Percentiles rank a stretch among this genome's conserved stretches.
These are phyloP conservation scores for Dasyurus viverrinus DNA, from an alignment of 2,113 vertebrate species.

Conservation along the genomic window DNA sequence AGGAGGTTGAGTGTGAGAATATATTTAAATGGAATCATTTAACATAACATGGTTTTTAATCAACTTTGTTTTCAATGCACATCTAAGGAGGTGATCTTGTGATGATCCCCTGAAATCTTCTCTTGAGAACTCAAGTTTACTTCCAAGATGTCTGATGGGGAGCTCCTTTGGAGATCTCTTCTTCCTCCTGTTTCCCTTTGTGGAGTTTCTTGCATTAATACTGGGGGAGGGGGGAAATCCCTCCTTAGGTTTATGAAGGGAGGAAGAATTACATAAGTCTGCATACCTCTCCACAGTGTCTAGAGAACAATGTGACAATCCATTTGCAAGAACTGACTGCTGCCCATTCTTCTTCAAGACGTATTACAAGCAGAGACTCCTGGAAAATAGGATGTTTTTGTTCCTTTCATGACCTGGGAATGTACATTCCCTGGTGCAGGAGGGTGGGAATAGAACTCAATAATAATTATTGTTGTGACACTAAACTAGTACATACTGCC, in stretches of 20 bases:
- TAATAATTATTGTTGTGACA: not conserved
- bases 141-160: not conserved
- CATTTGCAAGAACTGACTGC: not conserved
- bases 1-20: not conserved
- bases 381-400: not conserved
- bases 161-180: too few relatives aligned
- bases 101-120: not conserved
- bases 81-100: not conserved
- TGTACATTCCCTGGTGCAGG: not conserved
- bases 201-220: not conserved
- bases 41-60: not conserved
- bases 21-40: not conserved
- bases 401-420: not conserved
- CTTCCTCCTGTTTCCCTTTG: not conserved
- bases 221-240: too few relatives aligned
- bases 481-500: not conserved
- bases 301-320: not conserved
- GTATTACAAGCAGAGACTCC: not conserved
- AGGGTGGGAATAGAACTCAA: rapidly evolving
- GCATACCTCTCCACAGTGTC: too few relatives aligned
- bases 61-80: not conserved
- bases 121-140: not conserved
- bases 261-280: not conserved
- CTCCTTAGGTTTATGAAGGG: not conserved
- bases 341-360: not conserved